Evolutionary conservation across 2,888 invertebrate species (phyloP).

Genomic region (Coleophora flavipennella): DNA sequence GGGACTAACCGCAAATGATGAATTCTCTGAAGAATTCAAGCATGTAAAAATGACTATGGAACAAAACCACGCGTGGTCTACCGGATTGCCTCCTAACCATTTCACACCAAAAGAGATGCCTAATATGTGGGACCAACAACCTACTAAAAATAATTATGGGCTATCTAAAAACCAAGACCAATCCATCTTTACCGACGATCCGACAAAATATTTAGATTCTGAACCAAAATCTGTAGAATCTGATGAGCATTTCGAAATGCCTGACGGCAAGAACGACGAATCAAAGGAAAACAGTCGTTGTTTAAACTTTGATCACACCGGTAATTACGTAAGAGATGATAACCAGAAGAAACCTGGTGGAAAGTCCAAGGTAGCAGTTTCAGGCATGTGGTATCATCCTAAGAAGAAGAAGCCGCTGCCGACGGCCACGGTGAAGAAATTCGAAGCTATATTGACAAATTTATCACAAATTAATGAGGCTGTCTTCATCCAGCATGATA

Average conservation of each 20-base stretch:
- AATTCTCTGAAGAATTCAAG: constrained; percentile 43
- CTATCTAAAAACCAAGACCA: constrained; percentile 26
- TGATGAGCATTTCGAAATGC: constrained; percentile 32
- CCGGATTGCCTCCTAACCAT: constrained; percentile 30
- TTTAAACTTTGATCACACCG: constrained; percentile 54
- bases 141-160: constrained; percentile 30
- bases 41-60: constrained; percentile 39
- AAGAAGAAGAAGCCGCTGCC: constrained; percentile 62
- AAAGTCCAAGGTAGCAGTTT: constrained; percentile 46
- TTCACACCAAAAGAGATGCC: constrained; percentile 41
- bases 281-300: constrained; percentile 41
- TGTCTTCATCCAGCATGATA: constrained; percentile 59
- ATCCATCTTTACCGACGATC: constrained; percentile 29
- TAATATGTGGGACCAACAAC: constrained; percentile 36
- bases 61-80: constrained; percentile 35
- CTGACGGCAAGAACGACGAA: constrained; percentile 35
- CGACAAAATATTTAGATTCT: constrained; percentile 28
- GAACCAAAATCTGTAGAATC: constrained; percentile 31
- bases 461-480: constrained; percentile 53
- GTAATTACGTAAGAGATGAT: constrained; percentile 52
- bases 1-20: constrained; percentile 45
- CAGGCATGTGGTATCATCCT: constrained; percentile 63
- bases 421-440: constrained; percentile 44
- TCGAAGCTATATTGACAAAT: constrained; percentile 47
- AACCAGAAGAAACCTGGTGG: constrained; percentile 44